phyloP scores from a whole-genome alignment of 2,797 vertebrate species.

The Rhinoraja longicauda region DNA sequence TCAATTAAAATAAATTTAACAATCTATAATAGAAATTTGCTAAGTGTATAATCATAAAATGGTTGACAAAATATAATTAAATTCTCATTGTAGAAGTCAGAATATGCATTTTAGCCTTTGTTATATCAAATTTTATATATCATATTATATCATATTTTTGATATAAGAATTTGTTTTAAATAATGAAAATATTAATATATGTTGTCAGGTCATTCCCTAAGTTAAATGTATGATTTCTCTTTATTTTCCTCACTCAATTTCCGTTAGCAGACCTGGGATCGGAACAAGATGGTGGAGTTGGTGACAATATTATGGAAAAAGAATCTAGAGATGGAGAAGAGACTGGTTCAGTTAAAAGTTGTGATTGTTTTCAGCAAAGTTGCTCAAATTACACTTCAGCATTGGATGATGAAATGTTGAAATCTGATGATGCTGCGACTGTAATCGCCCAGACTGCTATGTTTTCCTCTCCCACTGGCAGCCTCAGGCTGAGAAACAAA shows the following conservation, averaged over 20 bases:
- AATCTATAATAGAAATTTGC: not conserved
- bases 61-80: not conserved
- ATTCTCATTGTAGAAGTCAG: not conserved
- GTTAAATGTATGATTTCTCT: not conserved
- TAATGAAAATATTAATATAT: not conserved
- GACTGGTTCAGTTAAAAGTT: conserved; percentile 55
- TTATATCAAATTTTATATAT: too few species aligned
- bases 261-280: conserved; percentile 52
- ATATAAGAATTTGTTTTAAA: too few species aligned
- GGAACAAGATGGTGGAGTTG: conserved; percentile 42
- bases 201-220: not conserved
- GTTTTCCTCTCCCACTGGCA: conserved; percentile 65
- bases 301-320: conserved; percentile 45
- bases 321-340: conserved; percentile 54
- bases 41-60: not conserved
- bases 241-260: conserved; percentile 45
- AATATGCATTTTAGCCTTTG: not conserved
- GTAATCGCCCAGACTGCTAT: conserved; percentile 71
- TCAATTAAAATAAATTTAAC: not conserved
- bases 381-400: conserved; percentile 48
- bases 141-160: not conserved
- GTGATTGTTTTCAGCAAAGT: conserved; percentile 3
- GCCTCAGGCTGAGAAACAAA: conserved; percentile 43
- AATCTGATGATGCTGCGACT: conserved; percentile 59
- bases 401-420: conserved; percentile 51